Percentiles rank a stretch among this genome's conserved stretches.
phyloP scores from a whole-genome alignment of 64 coral and sea anemone species.

The Pachyseris speciosa region DNA sequence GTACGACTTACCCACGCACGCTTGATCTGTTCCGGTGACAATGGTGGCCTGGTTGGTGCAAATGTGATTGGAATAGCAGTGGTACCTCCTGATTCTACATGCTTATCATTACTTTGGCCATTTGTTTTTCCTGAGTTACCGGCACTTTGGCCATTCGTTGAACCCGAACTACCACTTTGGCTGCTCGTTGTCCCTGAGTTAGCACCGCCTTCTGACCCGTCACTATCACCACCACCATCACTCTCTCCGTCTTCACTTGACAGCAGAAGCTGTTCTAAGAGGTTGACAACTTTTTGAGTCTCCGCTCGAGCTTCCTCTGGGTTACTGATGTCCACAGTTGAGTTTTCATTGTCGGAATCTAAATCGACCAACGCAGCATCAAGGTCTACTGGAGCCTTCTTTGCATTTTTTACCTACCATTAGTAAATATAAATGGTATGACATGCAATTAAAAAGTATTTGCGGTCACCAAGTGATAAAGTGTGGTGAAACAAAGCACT shows the following conservation, averaged over 20 bases:
- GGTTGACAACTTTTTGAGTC: background rate
- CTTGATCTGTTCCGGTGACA: background rate
- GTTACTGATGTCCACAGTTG: background rate
- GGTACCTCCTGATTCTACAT: too few species aligned
- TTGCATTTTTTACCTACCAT: background rate
- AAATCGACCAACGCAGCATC: background rate
- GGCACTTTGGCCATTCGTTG: too few species aligned
- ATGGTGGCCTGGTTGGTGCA: background rate
- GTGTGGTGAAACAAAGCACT: too few species aligned
- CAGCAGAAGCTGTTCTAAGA: conserved; percentile 3
- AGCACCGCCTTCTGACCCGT: background rate
- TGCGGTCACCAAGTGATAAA: too few species aligned
- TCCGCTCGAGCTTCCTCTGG: background rate
- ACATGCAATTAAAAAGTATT: too few species aligned
- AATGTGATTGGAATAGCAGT: background rate
- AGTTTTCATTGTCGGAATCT: background rate
- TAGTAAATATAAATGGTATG: background rate
- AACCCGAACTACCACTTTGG: background rate
- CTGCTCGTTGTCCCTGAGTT: background rate
- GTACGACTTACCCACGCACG: background rate
- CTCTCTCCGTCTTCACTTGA: background rate
- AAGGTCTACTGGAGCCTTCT: background rate
- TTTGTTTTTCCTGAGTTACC: too few species aligned
- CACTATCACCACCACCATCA: background rate
- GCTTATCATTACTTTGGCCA: too few species aligned